A percentile compares a stretch with the other conserved stretches of the same genome.
Conservation (phyloP, 1,140 invertebrate genomes). For the Argopecten irradians region DNA sequence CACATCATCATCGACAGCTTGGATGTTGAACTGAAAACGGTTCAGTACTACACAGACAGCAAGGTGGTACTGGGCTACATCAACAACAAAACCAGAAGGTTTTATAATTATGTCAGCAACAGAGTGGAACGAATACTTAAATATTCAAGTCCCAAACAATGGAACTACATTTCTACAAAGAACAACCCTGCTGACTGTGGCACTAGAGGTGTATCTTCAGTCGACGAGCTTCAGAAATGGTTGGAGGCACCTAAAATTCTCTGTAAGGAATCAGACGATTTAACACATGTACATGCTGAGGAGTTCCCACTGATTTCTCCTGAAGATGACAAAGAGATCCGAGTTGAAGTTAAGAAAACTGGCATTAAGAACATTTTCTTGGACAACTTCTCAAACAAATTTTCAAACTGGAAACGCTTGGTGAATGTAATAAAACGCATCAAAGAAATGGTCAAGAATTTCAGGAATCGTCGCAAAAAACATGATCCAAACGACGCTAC, state of each 20-base stretch:
- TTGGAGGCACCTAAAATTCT: neutral
- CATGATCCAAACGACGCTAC: neutral
- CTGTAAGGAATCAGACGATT: neutral
- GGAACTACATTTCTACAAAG: neutral
- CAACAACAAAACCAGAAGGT: slow-evolving; percentile 33
- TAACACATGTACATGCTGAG: neutral
- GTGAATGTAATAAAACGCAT: neutral
- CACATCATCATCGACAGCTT: neutral
- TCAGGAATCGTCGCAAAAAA: neutral
- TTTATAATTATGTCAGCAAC: neutral
- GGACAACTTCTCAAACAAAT: neutral
- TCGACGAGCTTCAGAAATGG: neutral
- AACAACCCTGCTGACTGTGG: slow-evolving; percentile 7
- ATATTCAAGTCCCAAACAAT: neutral
- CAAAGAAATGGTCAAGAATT: neutral
- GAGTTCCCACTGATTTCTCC: neutral
- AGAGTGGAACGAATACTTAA: neutral
- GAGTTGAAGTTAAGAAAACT: neutral
- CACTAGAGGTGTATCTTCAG: neutral
- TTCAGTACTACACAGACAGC: neutral
- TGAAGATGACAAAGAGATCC: neutral
- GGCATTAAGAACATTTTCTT: neutral
- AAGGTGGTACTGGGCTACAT: slow-evolving; percentile 48
- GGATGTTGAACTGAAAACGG: neutral
- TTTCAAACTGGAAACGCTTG: neutral